Evolutionary conservation across 2,888 invertebrate genomes (phyloP).

Genomic region (Pristionchus arcanus): DNA sequence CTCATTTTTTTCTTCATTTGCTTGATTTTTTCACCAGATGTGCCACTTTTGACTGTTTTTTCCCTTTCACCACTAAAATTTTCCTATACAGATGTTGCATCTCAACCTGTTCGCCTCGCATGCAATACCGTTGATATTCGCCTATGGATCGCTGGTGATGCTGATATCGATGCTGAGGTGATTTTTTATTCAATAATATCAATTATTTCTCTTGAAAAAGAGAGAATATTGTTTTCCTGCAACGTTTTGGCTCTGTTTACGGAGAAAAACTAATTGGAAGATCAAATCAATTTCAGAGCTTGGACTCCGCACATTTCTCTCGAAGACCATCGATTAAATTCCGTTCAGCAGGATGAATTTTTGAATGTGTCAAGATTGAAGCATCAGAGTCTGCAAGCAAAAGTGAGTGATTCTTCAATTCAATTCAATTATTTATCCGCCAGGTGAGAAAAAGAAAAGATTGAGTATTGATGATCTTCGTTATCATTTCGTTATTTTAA

Average conservation of each 20-base stretch:
- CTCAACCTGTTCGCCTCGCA: neutral
- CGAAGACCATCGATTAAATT: conserved; percentile 27
- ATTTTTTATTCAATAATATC: neutral
- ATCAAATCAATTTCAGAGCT: neutral
- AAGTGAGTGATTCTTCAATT: neutral
- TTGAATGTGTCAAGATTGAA: neutral
- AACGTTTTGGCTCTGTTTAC: neutral
- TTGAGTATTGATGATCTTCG: too few relatives aligned
- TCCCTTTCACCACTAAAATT: too few relatives aligned
- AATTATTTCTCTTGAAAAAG: too few relatives aligned
- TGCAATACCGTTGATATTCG: neutral
- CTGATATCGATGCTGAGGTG: neutral
- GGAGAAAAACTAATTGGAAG: neutral
- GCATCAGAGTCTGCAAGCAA: conserved; percentile 6
- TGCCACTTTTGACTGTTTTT: neutral
- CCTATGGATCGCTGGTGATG: neutral
- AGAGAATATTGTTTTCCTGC: too few relatives aligned
- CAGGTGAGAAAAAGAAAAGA: too few relatives aligned
- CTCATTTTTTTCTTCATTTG: too few relatives aligned
- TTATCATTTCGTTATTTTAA: too few relatives aligned
- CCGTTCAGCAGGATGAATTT: neutral
- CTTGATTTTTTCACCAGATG: too few relatives aligned
- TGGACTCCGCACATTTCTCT: neutral
- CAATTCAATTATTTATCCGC: too few relatives aligned
- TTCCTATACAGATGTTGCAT: neutral